Base-by-base conservation (phyloP, 2,888 invertebrate species). In the Mactromeris polynyma region DNA sequence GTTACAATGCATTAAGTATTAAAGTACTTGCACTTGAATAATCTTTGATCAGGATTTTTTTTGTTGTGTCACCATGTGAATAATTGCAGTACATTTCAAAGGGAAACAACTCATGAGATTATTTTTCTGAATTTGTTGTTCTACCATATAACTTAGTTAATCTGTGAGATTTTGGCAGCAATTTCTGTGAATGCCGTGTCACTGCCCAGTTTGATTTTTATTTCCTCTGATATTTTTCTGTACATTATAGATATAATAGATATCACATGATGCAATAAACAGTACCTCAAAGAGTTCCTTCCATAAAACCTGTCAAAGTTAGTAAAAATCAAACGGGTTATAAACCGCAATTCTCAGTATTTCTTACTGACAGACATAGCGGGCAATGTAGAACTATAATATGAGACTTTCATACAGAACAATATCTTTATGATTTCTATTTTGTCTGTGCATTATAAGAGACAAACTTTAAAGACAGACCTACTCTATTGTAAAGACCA, bases 261-360 rank as follows among this genome's bases (percentile, higher is more conserved):
- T 86, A 86, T 86, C 85, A 21, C 33, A 46, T 81, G 81, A 86
- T 81, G 69, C 64, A 73, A 86, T 86, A 86, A 86, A 81, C 33
- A 77, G 42, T 36, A 31, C 17, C 26, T 46, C 81, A 58, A 81
- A 86, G 81, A 81, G 51, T 36, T 81, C 73, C 36, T 36, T 40
- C 83, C 64, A 87, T 83, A 69, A 87, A 83, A 79, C 19, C 77
- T 87, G 87, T 87, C 87, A 79, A 64, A 82, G 31, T 46, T 17
- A 78, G 2, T 87, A 51, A 36, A 38, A 40, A 83, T 79, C 36
- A 85, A 83, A 40, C 36, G 31, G 87, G 77, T 42, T 78, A 87
- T 58, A 81, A 31, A 77, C 51, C 78, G 42, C n/a, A 17, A 58
- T 58, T 79, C 58, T 26, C n/a, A 26, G n/a, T 21, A n/a, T 26